These are phyloP conservation scores for Oryzias dopingdopingensis DNA, from an alignment of 2,797 vertebrate species.

Conservation along the genomic window DNA sequence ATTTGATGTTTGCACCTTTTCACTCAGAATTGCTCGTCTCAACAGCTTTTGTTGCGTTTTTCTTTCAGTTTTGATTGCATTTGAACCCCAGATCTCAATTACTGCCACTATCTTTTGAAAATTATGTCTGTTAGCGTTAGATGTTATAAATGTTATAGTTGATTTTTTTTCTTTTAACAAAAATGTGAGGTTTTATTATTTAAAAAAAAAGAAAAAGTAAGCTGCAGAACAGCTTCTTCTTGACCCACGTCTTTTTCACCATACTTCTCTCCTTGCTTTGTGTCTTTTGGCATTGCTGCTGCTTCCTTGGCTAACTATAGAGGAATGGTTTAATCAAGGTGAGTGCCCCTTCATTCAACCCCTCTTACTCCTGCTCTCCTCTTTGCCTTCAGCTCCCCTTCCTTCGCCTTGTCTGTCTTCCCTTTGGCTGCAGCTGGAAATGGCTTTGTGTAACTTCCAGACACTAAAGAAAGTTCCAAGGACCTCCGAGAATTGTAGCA, in stretches of 20 bases:
- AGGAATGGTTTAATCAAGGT: conserved; percentile 99
- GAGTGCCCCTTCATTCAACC: conserved; percentile 74
- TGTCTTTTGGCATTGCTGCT: conserved; percentile 82
- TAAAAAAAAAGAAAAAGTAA: conserved; percentile 35
- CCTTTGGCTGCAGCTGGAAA: conserved; percentile 42
- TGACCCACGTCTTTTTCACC: conserved; percentile 64
- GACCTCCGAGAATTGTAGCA: conserved; percentile 18
- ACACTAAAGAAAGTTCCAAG: conserved; percentile 39
- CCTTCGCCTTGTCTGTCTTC: background rate
- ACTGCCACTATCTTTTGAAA: no score
- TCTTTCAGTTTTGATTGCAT: background rate
- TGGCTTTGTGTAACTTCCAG: conserved; percentile 50
- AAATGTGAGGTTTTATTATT: conserved; percentile 25
- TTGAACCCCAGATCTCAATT: background rate
- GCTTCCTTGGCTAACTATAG: conserved; percentile 88
- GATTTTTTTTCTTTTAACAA: background rate
- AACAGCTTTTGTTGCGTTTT: background rate
- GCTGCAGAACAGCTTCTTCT: conserved; percentile 39
- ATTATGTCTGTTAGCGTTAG: no score
- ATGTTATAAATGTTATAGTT: no score
- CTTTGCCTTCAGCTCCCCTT: conserved; percentile 1
- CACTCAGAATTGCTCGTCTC: background rate
- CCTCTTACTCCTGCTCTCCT: conserved; percentile 23
- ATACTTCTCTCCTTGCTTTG: conserved; percentile 71
- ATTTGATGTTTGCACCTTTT: background rate